Percentiles rank a stretch among this genome's conserved stretches.
phyloP scores from a whole-genome alignment of 2,113 vertebrate species.

The Centrocercus urophasianus region DNA sequence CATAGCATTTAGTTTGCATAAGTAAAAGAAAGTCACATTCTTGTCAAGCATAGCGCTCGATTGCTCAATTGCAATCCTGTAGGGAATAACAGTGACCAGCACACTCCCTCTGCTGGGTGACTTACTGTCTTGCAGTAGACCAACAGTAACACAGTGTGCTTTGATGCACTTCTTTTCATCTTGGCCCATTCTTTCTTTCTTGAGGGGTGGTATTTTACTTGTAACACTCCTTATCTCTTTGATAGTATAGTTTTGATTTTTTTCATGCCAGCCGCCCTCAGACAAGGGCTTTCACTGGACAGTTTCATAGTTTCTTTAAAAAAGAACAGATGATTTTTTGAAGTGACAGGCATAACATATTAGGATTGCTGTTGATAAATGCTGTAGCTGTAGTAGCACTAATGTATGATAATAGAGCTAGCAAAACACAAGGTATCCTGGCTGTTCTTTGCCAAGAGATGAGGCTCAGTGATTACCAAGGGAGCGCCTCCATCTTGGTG shows the following conservation, averaged over 20 bases:
- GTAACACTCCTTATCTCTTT: neutral
- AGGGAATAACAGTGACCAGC: neutral
- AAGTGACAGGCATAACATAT: neutral
- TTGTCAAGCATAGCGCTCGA: accelerated
- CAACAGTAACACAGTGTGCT: neutral
- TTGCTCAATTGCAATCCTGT: accelerated
- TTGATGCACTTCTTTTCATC: neutral
- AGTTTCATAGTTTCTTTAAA: neutral
- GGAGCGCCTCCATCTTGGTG: neutral
- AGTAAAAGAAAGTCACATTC: neutral
- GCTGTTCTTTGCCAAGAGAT: neutral
- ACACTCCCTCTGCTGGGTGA: neutral
- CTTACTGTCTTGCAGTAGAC: neutral
- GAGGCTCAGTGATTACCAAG: neutral
- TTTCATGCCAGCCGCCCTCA: neutral
- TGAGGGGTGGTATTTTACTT: neutral
- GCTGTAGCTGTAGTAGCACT: neutral
- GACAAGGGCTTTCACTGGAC: neutral
- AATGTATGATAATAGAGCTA: neutral
- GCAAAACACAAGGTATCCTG: neutral
- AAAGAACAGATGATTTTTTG: neutral
- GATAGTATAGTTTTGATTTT: neutral
- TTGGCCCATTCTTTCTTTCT: neutral
- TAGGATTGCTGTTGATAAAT: neutral
- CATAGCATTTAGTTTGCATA: neutral